Evolutionary conservation across 2,113 vertebrate genomes (phyloP).

Genomic region (Pedetes capensis): DNA sequence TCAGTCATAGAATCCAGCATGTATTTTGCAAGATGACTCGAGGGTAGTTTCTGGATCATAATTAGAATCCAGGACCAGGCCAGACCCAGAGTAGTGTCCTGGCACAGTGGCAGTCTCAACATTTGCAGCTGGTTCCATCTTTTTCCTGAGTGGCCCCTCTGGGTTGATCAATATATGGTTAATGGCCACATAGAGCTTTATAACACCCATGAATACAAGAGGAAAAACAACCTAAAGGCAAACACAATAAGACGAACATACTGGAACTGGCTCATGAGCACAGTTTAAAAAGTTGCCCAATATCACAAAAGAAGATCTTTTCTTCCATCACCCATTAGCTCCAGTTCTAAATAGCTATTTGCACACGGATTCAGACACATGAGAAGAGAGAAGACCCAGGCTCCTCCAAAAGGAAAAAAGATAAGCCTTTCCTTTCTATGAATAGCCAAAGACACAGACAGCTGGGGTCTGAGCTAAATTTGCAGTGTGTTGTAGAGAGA

Average conservation of each 20-base stretch:
- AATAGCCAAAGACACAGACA: slow-evolving; percentile 37
- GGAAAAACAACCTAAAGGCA: not conserved
- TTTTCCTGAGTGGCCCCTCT: not conserved
- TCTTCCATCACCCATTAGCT: not conserved
- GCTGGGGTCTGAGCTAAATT: slow-evolving; percentile 38
- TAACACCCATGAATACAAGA: not conserved
- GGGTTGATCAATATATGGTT: not conserved
- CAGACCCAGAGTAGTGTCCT: not conserved
- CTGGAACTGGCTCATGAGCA: not conserved
- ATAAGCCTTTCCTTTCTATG: slow-evolving; percentile 25
- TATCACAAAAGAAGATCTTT: not conserved
- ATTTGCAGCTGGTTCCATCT: not conserved
- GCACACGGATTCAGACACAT: not conserved
- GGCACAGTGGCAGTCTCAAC: not conserved
- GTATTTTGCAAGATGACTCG: not conserved
- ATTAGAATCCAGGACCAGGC: not conserved
- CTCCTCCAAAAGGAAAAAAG: slow-evolving; percentile 32
- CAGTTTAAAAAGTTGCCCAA: not conserved
- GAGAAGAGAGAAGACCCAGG: not conserved
- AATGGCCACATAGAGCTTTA: not conserved
- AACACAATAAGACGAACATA: not conserved
- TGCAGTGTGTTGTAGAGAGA: not conserved
- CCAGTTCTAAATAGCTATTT: not conserved
- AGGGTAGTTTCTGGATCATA: not conserved
- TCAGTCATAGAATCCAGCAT: not conserved